A percentile compares a stretch with the other conserved stretches of the same genome.
These are phyloP conservation scores for Momotus momota DNA, from an alignment of 2,797 vertebrate species.

Conservation along the genomic window DNA sequence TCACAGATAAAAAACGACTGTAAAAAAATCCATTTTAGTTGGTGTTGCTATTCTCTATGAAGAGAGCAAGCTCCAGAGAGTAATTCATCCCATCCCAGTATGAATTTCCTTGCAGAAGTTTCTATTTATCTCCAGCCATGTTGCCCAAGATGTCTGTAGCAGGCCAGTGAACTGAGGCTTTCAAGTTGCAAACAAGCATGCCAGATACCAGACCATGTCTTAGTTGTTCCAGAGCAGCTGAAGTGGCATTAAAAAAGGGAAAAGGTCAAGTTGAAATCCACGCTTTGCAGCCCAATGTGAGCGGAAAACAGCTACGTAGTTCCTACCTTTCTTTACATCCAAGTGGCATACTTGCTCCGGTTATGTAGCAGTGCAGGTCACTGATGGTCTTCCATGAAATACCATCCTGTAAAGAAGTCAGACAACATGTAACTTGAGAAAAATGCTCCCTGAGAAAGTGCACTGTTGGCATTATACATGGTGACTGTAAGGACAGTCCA, in stretches of 20 bases:
- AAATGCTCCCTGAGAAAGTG: neutral
- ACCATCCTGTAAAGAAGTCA: neutral
- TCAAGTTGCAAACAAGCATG: neutral
- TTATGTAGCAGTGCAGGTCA: neutral
- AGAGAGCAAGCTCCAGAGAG: neutral
- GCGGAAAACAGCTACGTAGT: rapidly evolving
- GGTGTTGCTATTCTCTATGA: neutral
- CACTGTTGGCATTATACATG: neutral
- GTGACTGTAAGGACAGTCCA: neutral
- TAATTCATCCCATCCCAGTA: neutral
- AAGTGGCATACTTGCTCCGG: neutral
- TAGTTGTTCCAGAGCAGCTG: neutral
- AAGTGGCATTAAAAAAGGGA: neutral
- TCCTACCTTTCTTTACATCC: neutral
- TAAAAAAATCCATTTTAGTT: neutral
- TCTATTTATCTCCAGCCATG: neutral
- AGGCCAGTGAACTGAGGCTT: neutral
- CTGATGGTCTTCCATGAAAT: neutral
- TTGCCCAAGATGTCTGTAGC: neutral
- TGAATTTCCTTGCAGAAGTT: neutral
- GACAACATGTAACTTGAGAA: neutral
- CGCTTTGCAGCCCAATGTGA: neutral
- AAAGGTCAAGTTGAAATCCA: neutral
- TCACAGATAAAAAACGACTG: neutral
- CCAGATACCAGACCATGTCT: neutral